phyloP scores from a whole-genome alignment of 1,140 invertebrate species.

The Papilio aristodemus region DNA sequence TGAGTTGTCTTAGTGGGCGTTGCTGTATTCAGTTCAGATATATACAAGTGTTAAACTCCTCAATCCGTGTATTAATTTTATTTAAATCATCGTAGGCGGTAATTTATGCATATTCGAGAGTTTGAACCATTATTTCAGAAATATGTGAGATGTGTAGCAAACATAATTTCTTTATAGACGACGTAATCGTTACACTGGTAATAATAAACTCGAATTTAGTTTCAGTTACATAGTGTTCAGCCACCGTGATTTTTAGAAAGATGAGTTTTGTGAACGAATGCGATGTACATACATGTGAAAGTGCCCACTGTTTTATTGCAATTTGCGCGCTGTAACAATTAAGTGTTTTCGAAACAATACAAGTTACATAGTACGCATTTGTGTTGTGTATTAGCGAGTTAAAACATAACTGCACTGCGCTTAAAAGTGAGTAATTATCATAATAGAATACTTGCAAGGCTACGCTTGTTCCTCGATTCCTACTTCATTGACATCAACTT shows the following conservation, averaged over 20 bases:
- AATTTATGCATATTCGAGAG: too few relatives aligned
- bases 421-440: constrained; percentile 5
- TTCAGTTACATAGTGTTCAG: neutral
- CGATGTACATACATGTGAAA: neutral
- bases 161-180: neutral
- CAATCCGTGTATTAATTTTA: too few relatives aligned
- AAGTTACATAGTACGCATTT: neutral
- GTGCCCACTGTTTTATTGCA: neutral
- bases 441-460: neutral
- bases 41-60: too few relatives aligned
- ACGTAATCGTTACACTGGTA: too few relatives aligned
- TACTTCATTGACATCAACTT: neutral
- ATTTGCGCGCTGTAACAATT: neutral
- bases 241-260: neutral
- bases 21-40: too few relatives aligned
- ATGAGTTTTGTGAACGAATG: constrained; percentile 2
- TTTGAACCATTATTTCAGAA: neutral
- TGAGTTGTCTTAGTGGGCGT: too few relatives aligned
- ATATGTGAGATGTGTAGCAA: neutral
- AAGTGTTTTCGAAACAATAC: neutral
- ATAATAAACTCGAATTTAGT: neutral
- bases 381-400: neutral
- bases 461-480: neutral
- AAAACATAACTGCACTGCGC: neutral
- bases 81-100: too few relatives aligned